Percentiles rank a stretch among this genome's conserved stretches.
Evolutionary conservation across 2,113 vertebrate species (phyloP).

Genomic region (Tetrax tetrax): DNA sequence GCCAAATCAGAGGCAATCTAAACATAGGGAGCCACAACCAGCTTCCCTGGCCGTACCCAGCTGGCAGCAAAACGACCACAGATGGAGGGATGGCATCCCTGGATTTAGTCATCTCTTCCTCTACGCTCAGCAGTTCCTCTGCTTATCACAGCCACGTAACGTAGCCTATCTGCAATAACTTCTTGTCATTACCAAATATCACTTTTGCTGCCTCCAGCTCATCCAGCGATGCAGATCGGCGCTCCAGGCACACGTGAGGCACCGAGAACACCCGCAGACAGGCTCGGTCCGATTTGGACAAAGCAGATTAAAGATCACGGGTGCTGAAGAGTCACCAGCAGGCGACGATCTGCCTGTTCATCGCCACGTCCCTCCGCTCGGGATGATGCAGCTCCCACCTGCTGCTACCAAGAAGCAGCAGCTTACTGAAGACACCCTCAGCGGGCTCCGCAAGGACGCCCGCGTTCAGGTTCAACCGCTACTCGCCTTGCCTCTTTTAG

Average conservation of each 20-base stretch:
- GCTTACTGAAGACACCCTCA: background rate
- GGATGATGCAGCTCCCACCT: background rate
- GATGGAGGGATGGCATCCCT: conserved; percentile 4
- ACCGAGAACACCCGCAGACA: background rate
- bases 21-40: background rate
- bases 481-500: background rate
- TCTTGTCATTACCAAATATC: background rate
- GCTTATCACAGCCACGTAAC: background rate
- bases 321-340: background rate
- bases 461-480: accelerated
- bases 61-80: background rate
- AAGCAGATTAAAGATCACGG: background rate
- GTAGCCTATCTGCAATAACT: background rate
- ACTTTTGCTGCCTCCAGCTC: background rate
- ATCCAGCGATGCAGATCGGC: background rate
- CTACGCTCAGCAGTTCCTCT: background rate
- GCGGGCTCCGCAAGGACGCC: background rate
- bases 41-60: background rate
- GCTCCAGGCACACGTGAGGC: background rate
- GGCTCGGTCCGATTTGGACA: background rate
- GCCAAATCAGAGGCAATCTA: background rate
- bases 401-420: background rate
- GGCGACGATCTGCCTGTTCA: background rate
- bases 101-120: background rate
- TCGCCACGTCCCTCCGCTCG: background rate